Percentiles rank a stretch among this genome's conserved stretches.
Evolutionary conservation across 2,797 vertebrate genomes (phyloP).

Genomic region (Sebastes steindachneri): DNA sequence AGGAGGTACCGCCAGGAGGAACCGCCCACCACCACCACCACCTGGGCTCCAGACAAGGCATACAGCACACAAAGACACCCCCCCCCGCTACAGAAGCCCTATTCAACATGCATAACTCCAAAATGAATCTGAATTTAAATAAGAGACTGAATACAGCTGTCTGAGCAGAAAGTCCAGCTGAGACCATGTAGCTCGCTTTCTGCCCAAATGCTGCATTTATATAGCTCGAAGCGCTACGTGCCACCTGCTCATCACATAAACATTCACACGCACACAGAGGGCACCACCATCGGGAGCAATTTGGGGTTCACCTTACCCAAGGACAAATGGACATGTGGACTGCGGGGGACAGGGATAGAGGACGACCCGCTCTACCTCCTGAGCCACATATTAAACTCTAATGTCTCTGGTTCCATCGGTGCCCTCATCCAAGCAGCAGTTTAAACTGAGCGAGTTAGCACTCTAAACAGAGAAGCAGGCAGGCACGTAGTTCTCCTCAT

Average conservation of each 20-base stretch:
- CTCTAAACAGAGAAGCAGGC: neutral
- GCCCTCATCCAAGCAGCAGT: too few relatives aligned
- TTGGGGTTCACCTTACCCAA: too few relatives aligned
- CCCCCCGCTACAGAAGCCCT: neutral
- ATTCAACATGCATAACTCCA: neutral
- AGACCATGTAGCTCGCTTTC: too few relatives aligned
- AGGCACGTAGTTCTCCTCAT: neutral
- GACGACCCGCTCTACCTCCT: neutral
- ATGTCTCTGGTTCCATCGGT: neutral
- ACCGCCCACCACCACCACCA: slow-evolving; percentile 71
- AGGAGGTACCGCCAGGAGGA: slow-evolving; percentile 89
- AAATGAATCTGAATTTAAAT: neutral
- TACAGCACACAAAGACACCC: slow-evolving; percentile 72
- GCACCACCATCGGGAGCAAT: too few relatives aligned
- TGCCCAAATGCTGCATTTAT: too few relatives aligned
- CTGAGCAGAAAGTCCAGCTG: neutral
- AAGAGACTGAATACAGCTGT: neutral
- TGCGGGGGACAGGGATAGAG: too few relatives aligned
- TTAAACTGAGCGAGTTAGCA: neutral
- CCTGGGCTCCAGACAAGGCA: slow-evolving; percentile 82
- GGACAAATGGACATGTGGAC: too few relatives aligned
- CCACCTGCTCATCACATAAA: too few relatives aligned
- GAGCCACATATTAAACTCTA: neutral
- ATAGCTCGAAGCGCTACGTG: too few relatives aligned
- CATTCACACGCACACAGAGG: too few relatives aligned